Evolutionary conservation across 2,797 vertebrate species (phyloP), one percentile per base, ranked within the genome.

Genomic region (Sebastes kiyomatsui): DNA sequence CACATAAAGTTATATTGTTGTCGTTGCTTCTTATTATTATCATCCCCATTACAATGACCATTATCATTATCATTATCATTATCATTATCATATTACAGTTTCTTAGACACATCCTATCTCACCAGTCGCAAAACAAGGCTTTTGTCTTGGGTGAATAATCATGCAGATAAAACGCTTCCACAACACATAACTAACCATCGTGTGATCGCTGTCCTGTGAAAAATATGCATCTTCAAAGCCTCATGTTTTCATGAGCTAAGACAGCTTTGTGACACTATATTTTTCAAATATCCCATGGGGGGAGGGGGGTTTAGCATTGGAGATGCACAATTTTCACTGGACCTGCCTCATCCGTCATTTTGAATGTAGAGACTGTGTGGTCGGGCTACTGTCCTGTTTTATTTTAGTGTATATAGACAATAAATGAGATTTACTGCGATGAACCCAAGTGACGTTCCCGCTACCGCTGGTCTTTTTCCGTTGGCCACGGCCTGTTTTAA

Each of bases 391-490:
- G 32, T 64, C 6, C 28, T 65, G 20, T 54, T 66, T 30, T 32
- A 25, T 35, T 33, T n/a, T 7, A 22, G 20, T 35, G 13, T 22
- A 38, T 9, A 46, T 23, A 61, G 38, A 85, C 64, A 82, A 84
- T 90, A 88, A 91, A 87, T 70, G 6, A 76, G 75, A 87, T 90
- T 87, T 84, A 85, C 46, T 52, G 35, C 58, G 10, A 22, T 8
- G 25, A 30, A 7, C 55, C 65, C 46, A 25, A 7, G 25, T 52
- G 42, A 32, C 11, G 10, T 71, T 65, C 10, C 72, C 23, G 65
- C 61, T 25, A 12, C 77, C 8, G 10, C 61, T 2, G 46, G 38
- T 75, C 65, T 73, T 75, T 67, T 79, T 61, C 79, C 9, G 4
- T n/a, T 38, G 30, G 28, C 61, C 12, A 23, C 62, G 23, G 72